Percentiles rank a stretch among this genome's conserved stretches.
phyloP scores from a whole-genome alignment of 2,888 invertebrate species.

The Criorhina ranunculi region DNA sequence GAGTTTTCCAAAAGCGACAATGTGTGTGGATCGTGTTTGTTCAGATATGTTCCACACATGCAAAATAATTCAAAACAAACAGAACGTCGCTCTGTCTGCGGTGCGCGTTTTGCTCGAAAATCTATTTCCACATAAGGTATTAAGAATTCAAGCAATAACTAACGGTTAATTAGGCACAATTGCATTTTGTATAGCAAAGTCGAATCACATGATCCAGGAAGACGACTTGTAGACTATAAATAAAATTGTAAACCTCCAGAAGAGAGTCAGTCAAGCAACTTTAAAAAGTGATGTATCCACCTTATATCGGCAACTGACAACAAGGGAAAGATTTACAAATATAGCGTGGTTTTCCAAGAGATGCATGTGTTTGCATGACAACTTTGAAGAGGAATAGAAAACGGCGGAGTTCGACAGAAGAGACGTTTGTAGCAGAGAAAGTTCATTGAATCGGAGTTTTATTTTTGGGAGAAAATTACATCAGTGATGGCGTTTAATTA shows the following conservation, averaged over 20 bases:
- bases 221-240: conserved; percentile 52
- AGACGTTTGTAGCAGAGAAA: conserved; percentile 5
- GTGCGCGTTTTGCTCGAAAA: neutral
- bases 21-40: conserved; percentile 18
- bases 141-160: conserved; percentile 55
- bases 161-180: conserved; percentile 65
- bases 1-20: conserved; percentile 43
- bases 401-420: neutral
- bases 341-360: conserved; percentile 34
- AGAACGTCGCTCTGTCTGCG: conserved; percentile 50
- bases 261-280: conserved; percentile 8
- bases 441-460: conserved; percentile 57
- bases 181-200: conserved; percentile 15
- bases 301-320: conserved; percentile 20
- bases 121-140: conserved; percentile 28
- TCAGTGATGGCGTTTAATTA: conserved; percentile 61
- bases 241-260: conserved; percentile 53
- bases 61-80: neutral
- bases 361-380: conserved; percentile 65
- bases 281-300: conserved; percentile 32
- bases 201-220: conserved; percentile 48
- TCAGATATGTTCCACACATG: neutral
- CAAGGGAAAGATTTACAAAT: conserved; percentile 44
- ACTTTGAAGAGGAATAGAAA: conserved; percentile 41
- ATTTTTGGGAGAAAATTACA: conserved; percentile 52